A percentile compares a stretch with the other conserved stretches of the same genome.
Conservation (phyloP, 2,113 vertebrate species). For the Macquaria australasica region DNA sequence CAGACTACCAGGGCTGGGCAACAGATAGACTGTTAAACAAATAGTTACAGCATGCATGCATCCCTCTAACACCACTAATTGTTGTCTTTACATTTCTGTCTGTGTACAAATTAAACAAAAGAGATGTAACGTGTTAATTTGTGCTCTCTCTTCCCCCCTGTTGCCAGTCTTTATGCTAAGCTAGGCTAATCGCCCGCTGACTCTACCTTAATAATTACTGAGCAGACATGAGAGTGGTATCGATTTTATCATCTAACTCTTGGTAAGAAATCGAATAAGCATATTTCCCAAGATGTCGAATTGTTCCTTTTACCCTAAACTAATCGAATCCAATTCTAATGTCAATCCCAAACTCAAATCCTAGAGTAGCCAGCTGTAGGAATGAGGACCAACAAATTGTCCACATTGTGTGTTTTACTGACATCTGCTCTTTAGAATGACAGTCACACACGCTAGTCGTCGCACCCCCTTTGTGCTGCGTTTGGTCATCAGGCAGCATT, state of each 20-base stretch:
- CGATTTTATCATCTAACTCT: not conserved
- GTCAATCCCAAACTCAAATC: not conserved
- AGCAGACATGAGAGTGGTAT: not conserved
- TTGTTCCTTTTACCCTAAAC: not conserved
- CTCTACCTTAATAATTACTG: not conserved
- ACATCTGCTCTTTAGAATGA: conserved; percentile 4
- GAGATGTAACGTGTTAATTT: not conserved
- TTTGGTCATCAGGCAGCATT: conserved; percentile 10
- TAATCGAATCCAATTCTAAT: not conserved
- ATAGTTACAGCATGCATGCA: not conserved
- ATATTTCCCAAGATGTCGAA: not conserved
- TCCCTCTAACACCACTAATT: not conserved
- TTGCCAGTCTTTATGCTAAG: not conserved
- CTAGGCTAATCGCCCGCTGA: not conserved
- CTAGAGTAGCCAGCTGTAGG: not conserved
- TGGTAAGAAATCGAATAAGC: not conserved
- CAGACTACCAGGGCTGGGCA: not conserved
- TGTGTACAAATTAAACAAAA: conserved; percentile 5
- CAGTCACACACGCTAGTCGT: not conserved
- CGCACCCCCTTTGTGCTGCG: not conserved
- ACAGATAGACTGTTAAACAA: conserved; percentile 9
- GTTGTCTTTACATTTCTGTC: conserved; percentile 5
- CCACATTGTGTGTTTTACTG: not conserved
- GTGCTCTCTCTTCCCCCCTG: not conserved
- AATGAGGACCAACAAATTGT: not conserved